Evolutionary conservation across 2,888 invertebrate species (phyloP), one percentile per base, ranked within the genome.

Genomic region (Endotricha flammealis): DNA sequence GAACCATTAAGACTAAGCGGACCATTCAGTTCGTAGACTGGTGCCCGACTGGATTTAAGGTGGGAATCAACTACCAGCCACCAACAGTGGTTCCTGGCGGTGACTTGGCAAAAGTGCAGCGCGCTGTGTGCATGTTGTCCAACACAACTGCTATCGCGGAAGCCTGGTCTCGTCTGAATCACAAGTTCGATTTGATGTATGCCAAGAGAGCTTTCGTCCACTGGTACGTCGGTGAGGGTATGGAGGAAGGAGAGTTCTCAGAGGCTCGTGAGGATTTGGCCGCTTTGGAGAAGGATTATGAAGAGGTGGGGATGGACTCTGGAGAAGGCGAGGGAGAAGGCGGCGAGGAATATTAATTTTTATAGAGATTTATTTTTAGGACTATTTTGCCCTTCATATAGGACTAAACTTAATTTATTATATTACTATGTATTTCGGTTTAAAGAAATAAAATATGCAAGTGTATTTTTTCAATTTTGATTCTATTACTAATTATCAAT

Each of bases 71-170:
- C 87, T 97, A 97, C 80, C 94, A 88, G 90, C 94, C 64, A 86
- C 94, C 75, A 88, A 95, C 95, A 1, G 95, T 95, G 8, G 96
- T 97, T 0, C 96, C 96, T 0, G 95, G 96, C 2, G 96, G 96
- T 1, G 96, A 97, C 67, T 78, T 95, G 61, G 96, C 97, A 38
- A 96, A 96, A 80, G 96, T 97, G 0, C 95, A 96, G 67, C 91
- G 97, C 25, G 97, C 97, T 9, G 97, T 98, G 2, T 98, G 98
- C 87, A 98, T 97, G 97, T 86, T 98, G 67, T 96, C 96, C 35
- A 98, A 98, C 92, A 98, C 97, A 29, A 98, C 97, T 0, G 96
- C 97, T 42, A 97, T 98, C 63, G 97, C 96, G n/a, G 97, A 98
- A 71, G 97, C 97, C 25, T 98, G 97, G 97, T 96, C 96, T 35